A percentile compares a stretch with the other conserved stretches of the same genome.
These are phyloP conservation scores for Drosophila sp. DNA, from an alignment of 1,140 invertebrate genomes.

Conservation along the genomic window DNA sequence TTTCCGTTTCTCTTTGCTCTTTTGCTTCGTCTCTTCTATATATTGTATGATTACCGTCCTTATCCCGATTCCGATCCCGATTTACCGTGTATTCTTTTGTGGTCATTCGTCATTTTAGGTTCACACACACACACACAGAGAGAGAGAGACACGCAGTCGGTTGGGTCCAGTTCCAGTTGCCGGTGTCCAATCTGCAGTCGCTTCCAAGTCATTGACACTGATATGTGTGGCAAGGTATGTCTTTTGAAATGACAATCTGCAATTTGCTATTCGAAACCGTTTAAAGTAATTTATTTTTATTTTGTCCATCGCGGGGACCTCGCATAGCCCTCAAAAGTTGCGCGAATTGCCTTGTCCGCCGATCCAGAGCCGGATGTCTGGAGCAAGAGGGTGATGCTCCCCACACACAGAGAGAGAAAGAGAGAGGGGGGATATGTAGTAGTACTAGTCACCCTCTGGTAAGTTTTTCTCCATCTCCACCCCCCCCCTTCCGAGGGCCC, in stretches of 20 bases:
- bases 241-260: conserved; percentile 77
- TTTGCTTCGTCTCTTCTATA: conserved; percentile 6
- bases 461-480: too few relatives aligned
- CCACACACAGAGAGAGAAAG: conserved; percentile 15
- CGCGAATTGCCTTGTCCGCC: conserved; percentile 3
- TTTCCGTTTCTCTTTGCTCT: conserved; percentile 34
- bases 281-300: conserved; percentile 76
- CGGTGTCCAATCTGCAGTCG: conserved; percentile 10
- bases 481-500: not conserved
- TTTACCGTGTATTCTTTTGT: conserved; percentile 57
- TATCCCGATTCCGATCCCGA: conserved; percentile 62
- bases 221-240: conserved; percentile 76
- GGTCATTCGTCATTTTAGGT: conserved; percentile 76
- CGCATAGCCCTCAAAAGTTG: conserved; percentile 24
- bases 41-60: conserved; percentile 68
- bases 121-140: conserved; percentile 33
- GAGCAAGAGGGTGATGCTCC: not conserved
- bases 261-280: conserved; percentile 77
- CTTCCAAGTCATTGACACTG: conserved; percentile 65
- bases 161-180: conserved; percentile 21
- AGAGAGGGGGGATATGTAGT: too few relatives aligned
- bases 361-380: conserved; percentile 14
- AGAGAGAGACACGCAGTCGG: conserved; percentile 12
- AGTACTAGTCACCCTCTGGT: not conserved
- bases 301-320: conserved; percentile 29